phyloP scores from a whole-genome alignment of 2,113 vertebrate genomes.

The Nipponia nippon region DNA sequence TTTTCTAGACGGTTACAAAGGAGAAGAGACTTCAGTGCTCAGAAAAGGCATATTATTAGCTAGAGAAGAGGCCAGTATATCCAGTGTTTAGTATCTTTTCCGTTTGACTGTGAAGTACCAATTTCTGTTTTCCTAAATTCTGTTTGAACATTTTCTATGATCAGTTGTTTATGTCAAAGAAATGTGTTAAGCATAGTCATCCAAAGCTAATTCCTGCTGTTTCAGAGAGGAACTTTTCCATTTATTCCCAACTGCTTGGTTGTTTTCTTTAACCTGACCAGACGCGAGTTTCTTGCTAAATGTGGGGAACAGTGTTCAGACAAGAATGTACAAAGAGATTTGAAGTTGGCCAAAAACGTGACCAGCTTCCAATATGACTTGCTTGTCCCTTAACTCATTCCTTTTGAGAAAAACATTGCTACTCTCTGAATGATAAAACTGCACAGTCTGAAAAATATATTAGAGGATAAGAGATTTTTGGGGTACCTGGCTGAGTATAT shows the following conservation, averaged over 20 bases:
- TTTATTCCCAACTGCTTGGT: neutral
- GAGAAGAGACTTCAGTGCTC: neutral
- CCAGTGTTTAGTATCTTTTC: neutral
- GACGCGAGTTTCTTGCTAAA: neutral
- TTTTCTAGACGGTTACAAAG: neutral
- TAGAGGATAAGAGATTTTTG: neutral
- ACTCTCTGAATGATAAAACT: neutral
- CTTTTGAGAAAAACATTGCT: neutral
- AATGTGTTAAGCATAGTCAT: neutral
- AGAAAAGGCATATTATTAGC: neutral
- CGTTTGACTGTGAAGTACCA: neutral
- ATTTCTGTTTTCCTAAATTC: neutral
- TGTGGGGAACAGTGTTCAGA: neutral
- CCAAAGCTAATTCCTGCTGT: neutral
- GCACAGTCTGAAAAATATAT: neutral
- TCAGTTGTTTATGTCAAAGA: neutral
- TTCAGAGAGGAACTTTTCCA: neutral
- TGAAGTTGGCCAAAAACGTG: neutral
- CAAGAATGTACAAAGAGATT: neutral
- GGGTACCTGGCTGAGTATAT: neutral
- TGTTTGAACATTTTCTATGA: fast-evolving
- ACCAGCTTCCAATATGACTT: neutral
- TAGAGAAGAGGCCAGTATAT: neutral
- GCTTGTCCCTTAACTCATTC: neutral
- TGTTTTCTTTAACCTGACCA: neutral